A percentile compares a stretch with the other conserved stretches of the same genome.
phyloP scores from a whole-genome alignment of 2,888 invertebrate genomes.

The Euproctis similis region DNA sequence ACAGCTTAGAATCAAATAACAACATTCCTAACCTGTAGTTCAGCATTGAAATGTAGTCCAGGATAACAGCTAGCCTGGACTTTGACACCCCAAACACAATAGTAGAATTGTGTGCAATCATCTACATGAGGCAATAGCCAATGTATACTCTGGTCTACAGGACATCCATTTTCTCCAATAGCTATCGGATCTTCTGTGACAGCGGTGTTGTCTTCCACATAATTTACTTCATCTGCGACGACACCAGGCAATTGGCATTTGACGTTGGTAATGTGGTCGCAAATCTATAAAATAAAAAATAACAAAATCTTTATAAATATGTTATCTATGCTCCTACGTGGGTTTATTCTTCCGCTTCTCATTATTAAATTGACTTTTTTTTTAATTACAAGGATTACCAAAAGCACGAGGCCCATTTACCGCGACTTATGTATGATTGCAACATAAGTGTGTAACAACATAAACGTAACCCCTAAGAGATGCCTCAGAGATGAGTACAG shows the following conservation, averaged over 20 bases:
- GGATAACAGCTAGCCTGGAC: slow-evolving; percentile 14
- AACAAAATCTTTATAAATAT: background rate
- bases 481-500: too few species aligned
- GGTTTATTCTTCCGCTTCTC: background rate
- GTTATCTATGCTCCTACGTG: background rate
- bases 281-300: background rate
- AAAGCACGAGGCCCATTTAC: too few species aligned
- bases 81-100: slow-evolving; percentile 28
- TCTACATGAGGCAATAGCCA: slow-evolving; percentile 46
- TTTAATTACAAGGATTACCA: too few species aligned
- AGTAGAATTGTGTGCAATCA: slow-evolving; percentile 56
- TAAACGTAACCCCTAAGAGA: too few species aligned
- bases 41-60: slow-evolving; percentile 24
- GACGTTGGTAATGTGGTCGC: background rate
- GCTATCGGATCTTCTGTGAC: background rate
- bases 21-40: slow-evolving; percentile 8
- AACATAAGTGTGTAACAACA: background rate
- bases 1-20: too few species aligned
- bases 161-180: background rate
- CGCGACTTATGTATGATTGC: background rate
- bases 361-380: background rate
- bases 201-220: background rate
- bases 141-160: slow-evolving; percentile 35
- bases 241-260: background rate
- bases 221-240: background rate